Conservation (phyloP, 2,797 vertebrate species). For the Euthynnus affinis region DNA sequence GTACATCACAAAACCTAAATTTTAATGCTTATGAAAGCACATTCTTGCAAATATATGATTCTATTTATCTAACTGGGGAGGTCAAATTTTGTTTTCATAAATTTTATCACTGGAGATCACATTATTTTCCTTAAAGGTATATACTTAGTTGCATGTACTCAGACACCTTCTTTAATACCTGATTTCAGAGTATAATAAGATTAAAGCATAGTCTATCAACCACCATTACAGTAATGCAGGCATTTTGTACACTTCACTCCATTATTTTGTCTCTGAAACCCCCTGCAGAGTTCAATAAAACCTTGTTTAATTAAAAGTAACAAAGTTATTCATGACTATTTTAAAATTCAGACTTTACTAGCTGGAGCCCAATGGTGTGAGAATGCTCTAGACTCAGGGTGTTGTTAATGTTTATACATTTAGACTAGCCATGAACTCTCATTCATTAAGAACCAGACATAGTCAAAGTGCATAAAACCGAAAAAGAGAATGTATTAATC, state of each 20-base stretch:
- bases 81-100: neutral
- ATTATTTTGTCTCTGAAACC: slow-evolving; percentile 12
- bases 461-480: slow-evolving; percentile 3
- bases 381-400: neutral
- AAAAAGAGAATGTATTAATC: neutral
- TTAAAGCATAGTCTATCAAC: neutral
- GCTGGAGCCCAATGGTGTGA: slow-evolving; percentile 1
- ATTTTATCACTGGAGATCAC: slow-evolving; percentile 13
- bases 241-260: neutral
- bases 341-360: slow-evolving; percentile 7
- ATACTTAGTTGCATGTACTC: neutral
- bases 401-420: slow-evolving; percentile 35
- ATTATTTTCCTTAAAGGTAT: slow-evolving; percentile 8
- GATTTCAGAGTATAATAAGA: slow-evolving; percentile 21
- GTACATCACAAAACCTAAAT: slow-evolving; percentile 6
- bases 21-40: slow-evolving; percentile 14
- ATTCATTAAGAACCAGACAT: slow-evolving; percentile 16
- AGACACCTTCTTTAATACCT: slow-evolving; percentile 4
- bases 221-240: slow-evolving; percentile 5
- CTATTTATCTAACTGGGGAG: neutral
- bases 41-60: neutral
- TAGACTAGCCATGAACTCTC: neutral
- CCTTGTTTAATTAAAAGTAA: slow-evolving; percentile 51
- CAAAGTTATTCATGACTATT: slow-evolving; percentile 39
- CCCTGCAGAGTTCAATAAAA: slow-evolving; percentile 37